A percentile compares a stretch with the other conserved stretches of the same genome.
Evolutionary conservation across 23 tunicate genomes (phyloP).

Genomic region (Halocynthia aurantium): DNA sequence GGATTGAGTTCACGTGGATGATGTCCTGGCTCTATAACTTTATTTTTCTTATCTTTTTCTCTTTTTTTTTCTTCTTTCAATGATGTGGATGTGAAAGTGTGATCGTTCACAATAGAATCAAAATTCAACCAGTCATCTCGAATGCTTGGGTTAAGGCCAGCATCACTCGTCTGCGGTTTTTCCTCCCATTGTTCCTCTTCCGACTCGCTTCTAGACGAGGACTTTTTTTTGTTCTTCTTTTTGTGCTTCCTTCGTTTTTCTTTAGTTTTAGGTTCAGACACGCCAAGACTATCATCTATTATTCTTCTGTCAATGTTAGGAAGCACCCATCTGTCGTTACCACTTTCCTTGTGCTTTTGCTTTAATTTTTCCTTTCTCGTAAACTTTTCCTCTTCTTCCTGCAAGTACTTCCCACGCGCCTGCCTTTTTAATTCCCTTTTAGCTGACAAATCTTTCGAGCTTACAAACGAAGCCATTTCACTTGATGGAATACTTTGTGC

Average conservation of each 20-base stretch:
- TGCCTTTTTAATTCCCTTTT: conserved; percentile 26
- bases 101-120: conserved; percentile 47
- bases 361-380: conserved; percentile 17
- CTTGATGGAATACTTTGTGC: no score
- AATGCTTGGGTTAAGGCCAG: neutral
- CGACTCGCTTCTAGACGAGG: conserved; percentile 8
- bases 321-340: conserved; percentile 56
- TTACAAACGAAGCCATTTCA: conserved; percentile 54
- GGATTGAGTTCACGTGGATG: conserved; percentile 79
- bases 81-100: conserved; percentile 40
- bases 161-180: neutral
- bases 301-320: conserved; percentile 33
- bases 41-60: conserved; percentile 6
- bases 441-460: conserved; percentile 30
- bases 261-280: conserved; percentile 9
- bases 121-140: conserved; percentile 19
- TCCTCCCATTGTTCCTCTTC: conserved; percentile 60
- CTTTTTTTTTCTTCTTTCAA: conserved; percentile 30
- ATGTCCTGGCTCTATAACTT: conserved; percentile 47
- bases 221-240: conserved; percentile 27
- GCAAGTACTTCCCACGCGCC: conserved; percentile 17
- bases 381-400: conserved; percentile 24
- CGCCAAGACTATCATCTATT: neutral
- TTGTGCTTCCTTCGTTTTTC: conserved; percentile 29
- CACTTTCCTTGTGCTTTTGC: conserved; percentile 33